Percentiles rank a stretch among this genome's conserved stretches.
These are phyloP conservation scores for Eurytoma californica DNA, from an alignment of 2,888 invertebrate species.

Conservation along the genomic window DNA sequence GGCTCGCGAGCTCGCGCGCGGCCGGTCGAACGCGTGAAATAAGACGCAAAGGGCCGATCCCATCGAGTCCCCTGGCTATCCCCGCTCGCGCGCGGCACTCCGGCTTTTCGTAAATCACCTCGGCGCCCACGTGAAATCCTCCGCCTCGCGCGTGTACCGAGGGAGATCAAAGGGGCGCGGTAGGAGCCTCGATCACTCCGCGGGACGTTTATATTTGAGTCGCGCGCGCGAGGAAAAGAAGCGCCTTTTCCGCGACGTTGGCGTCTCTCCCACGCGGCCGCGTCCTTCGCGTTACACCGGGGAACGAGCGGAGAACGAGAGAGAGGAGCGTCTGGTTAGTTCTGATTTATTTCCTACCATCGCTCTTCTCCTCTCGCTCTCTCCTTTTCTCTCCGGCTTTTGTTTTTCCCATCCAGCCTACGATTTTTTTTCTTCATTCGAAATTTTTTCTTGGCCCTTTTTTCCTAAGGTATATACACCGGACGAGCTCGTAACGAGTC, in stretches of 20 bases:
- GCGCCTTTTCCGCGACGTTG: conserved; percentile 30
- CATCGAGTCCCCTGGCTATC: conserved; percentile 48
- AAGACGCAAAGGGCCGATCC: conserved; percentile 49
- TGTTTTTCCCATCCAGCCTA: conserved; percentile 23
- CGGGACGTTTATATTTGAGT: conserved; percentile 53
- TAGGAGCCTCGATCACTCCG: conserved; percentile 51
- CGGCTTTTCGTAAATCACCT: conserved; percentile 58
- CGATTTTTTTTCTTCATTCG: neutral
- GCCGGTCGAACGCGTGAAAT: conserved; percentile 52
- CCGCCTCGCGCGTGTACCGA: neutral
- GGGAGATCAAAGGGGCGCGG: conserved; percentile 56
- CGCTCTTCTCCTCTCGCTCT: conserved; percentile 66
- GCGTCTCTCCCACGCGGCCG: conserved; percentile 28
- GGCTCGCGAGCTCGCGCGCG: neutral
- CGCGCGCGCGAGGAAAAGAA: conserved; percentile 39
- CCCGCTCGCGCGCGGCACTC: conserved; percentile 62
- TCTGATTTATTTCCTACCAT: conserved; percentile 73
- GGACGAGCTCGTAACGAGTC: conserved; percentile 65
- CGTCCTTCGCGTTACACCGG: conserved; percentile 66
- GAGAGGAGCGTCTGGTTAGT: conserved; percentile 70
- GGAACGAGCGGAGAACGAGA: conserved; percentile 63
- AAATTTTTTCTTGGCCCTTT: neutral
- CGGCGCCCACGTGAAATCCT: conserved; percentile 45
- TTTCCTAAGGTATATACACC: conserved; percentile 6
- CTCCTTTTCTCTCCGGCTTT: conserved; percentile 22